Base-by-base conservation (phyloP, 2,113 vertebrate species). In the Delphinus delphis region DNA sequence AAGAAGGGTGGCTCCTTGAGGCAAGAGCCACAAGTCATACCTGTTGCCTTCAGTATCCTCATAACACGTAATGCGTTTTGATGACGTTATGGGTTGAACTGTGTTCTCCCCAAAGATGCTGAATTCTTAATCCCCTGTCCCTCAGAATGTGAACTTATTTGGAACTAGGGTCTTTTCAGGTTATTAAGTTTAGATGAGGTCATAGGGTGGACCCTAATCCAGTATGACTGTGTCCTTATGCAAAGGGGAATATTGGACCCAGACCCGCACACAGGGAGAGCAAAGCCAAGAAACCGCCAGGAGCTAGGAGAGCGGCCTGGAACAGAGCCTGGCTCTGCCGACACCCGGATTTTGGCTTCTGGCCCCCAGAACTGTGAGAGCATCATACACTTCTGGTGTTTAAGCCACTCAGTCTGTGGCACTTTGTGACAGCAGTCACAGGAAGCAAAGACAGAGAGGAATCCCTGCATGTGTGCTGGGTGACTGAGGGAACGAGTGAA, bases 381-480 rank as follows among this genome's bases (percentile, higher is more conserved):
- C 8, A 6, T 3, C 11, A 6, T 3, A 7, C 0, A 3, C 9
- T 63, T 44, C 31, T 80, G 14, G 4, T 25, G 0, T 79, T 20
- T n/a, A 12, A 80, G 26, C 17, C 63, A 25, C 2, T 18, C 63
- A 38, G 8, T 26, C 36, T 2, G 62, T 8, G 62, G 26, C 41
- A 0, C 17, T 8, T 21, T 55, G 53, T 28, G 41, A 44, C 0
- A 4, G 33, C 18, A 63, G 26, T 13, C 0, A 1, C 0, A 4
- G 14, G 25, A 88, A 50, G 38, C 3, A n/a, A 33, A 20, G 6
- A 18, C 60, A 10, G 18, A 2, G 53, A 44, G 3, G 50, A 9
- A 63, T 33, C 0, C 20, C 26, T 41, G 20, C 11, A 0, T 8
- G 3, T 11, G 12, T 55, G 11, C 50, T 2, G 0, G 1, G 12